Base-by-base conservation (phyloP, 1,140 invertebrate genomes). In the Sminthurides bifidus region DNA sequence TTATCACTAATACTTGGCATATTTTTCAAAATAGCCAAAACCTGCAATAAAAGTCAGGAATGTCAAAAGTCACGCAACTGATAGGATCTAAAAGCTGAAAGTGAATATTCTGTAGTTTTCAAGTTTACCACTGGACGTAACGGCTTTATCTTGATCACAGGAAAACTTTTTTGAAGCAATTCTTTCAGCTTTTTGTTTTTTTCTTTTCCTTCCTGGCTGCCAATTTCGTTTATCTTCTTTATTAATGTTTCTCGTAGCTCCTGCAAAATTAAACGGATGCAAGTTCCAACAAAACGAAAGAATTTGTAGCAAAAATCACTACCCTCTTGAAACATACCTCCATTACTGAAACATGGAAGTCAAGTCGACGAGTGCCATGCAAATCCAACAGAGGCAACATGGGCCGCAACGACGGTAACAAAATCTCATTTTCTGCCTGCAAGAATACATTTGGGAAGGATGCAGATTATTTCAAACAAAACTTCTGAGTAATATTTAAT, bases 341-440 rank as follows among this genome's bases (percentile, higher is more conserved):
- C 61, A 96, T 77, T 3, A 96, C 89, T 0, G 92, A 92, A 30
- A 83, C 84, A 70, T 98, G 92, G 72, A 98, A 96, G 72, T 96
- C 92, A 8, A 94, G 71, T 52, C 93, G 73, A 33, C 85, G 79
- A 0, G 96, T 85, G 8, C 87, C 90, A 72, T 96, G 92, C 4
- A 97, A 74, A 72, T 98, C 93, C 4, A 98, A 73, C 19, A 98
- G 73, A 8, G 92, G 92, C 37, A 97, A 71, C 84, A 96, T 95
- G 26, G 92, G 90, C 45, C 89, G 74, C 30, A 97, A 71, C 0
- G 92, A 95, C 1, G 92, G 92, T 33, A 97, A 71, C 33, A 95
- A 71, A 62, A 98, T 92, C 37, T 92, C 90, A 80, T 95, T 95
- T 72, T 92, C 85, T 27, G 89, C 67, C 79, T 85, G 63, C 44